A percentile compares a stretch with the other conserved stretches of the same genome.
These are phyloP conservation scores for Hybos culiciformis DNA, from an alignment of 2,888 invertebrate genomes.

Conservation along the genomic window DNA sequence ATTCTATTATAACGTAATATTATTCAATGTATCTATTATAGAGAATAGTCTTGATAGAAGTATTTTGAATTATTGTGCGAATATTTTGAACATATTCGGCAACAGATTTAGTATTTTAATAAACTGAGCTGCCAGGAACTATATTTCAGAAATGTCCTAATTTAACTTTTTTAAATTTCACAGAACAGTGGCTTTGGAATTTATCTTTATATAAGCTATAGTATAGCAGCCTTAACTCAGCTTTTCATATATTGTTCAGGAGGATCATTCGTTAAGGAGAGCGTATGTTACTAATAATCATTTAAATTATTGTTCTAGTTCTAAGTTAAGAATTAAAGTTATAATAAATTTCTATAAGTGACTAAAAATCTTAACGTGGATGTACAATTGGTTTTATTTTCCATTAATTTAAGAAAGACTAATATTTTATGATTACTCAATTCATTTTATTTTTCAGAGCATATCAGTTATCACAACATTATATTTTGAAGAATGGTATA, in stretches of 20 bases:
- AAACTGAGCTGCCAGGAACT: too few species aligned
- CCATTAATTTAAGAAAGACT: neutral
- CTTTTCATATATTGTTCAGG: slow-evolving; percentile 25
- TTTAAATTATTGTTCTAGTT: neutral
- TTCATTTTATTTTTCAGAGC: slow-evolving; percentile 20
- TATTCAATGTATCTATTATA: too few species aligned
- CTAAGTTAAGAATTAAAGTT: neutral
- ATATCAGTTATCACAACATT: slow-evolving; percentile 20
- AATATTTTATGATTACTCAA: neutral
- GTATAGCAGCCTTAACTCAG: slow-evolving; percentile 20
- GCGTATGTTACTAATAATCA: slow-evolving; percentile 21
- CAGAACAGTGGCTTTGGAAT: slow-evolving; percentile 24
- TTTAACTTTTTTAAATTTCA: neutral
- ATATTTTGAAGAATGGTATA: slow-evolving; percentile 31
- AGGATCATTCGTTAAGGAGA: slow-evolving; percentile 22
- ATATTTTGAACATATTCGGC: too few species aligned
- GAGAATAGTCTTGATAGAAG: too few species aligned
- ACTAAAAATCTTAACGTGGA: too few species aligned
- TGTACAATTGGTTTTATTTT: too few species aligned
- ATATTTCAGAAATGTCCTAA: too few species aligned
- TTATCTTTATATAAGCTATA: slow-evolving; percentile 24
- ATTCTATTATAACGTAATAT: too few species aligned
- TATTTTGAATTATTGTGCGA: too few species aligned
- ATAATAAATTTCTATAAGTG: too few species aligned
- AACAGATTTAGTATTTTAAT: too few species aligned